Evolutionary conservation across 1,140 invertebrate species (phyloP).

Genomic region (Heliconius himera): DNA sequence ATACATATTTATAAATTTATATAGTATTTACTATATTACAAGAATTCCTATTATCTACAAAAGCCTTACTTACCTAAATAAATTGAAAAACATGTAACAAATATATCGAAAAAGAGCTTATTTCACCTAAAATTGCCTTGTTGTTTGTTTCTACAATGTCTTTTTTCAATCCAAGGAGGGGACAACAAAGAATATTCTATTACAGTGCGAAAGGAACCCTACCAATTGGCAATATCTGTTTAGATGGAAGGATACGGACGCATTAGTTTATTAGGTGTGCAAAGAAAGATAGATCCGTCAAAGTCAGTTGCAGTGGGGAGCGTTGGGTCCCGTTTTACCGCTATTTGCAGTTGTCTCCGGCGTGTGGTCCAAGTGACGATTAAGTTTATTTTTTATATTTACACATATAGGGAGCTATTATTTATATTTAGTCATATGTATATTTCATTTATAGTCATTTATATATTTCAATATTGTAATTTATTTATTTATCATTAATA

Average conservation of each 20-base stretch:
- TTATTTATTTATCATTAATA: no score
- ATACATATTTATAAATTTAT: not conserved
- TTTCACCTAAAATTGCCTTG: not conserved
- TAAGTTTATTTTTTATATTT: slow-evolving; percentile 21
- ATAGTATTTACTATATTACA: not conserved
- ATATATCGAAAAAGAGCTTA: not conserved
- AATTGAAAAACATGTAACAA: not conserved
- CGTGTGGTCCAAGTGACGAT: slow-evolving; percentile 37
- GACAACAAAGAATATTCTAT: slow-evolving; percentile 27
- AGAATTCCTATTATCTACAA: not conserved
- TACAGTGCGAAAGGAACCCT: slow-evolving; percentile 35
- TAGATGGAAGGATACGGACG: slow-evolving; percentile 51
- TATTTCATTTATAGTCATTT: no score
- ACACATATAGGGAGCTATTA: no score
- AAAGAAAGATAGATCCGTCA: slow-evolving; percentile 68
- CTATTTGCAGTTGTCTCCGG: slow-evolving; percentile 69
- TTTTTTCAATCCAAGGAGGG: slow-evolving; percentile 6
- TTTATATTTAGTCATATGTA: no score
- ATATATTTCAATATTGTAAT: no score
- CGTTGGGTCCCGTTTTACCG: slow-evolving; percentile 65
- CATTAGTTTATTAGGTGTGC: slow-evolving; percentile 75
- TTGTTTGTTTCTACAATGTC: not conserved
- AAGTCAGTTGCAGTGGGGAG: slow-evolving; percentile 57
- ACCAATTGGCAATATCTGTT: slow-evolving; percentile 38
- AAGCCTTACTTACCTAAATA: not conserved